Evolutionary conservation across 2,113 vertebrate species (phyloP).

Genomic region (Epinephelus fuscoguttatus): DNA sequence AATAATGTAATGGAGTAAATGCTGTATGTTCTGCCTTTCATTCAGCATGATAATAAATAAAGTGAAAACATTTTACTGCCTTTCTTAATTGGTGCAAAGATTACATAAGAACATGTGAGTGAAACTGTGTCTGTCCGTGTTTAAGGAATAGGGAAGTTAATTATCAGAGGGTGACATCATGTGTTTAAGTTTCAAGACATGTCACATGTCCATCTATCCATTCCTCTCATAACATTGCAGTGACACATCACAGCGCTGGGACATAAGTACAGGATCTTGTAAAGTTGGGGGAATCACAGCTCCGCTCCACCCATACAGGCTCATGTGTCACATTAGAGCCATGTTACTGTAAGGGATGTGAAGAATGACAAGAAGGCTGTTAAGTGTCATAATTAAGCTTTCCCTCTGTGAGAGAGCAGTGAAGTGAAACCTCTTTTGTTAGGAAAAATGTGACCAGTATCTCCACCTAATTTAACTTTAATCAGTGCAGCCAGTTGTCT

Average conservation of each 20-base stretch:
- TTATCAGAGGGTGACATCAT: not conserved
- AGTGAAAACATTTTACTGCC: not conserved
- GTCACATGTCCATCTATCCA: constrained; percentile 30
- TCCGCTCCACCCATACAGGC: constrained; percentile 19
- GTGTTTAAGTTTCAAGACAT: constrained; percentile 34
- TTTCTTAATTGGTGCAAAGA: not conserved
- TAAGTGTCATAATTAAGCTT: not conserved
- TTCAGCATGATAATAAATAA: constrained; percentile 26
- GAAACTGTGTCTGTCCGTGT: constrained; percentile 17
- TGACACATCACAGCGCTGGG: constrained; percentile 39
- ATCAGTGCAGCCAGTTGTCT: not conserved
- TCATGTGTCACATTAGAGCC: not conserved
- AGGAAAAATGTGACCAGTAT: not conserved
- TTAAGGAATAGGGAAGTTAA: not conserved
- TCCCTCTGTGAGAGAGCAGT: not conserved
- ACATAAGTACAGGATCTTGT: not conserved
- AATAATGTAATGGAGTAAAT: not conserved
- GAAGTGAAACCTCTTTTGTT: not conserved
- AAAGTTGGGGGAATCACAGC: constrained; percentile 18
- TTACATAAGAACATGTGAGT: not conserved
- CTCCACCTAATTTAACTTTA: not conserved
- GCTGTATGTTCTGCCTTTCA: not conserved
- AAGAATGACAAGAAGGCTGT: not conserved
- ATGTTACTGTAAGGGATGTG: not conserved
- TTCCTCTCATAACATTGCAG: constrained; percentile 51